Percentiles rank a stretch among this genome's conserved stretches.
Conservation (phyloP, 2,113 vertebrate genomes). For the western clawed frog (Xenopus tropicalis) region UCB_Xtro_10.0 CM004447.2:103831001-103831500, state of each 20-base stretch:
- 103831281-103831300: background rate
- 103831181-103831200: background rate
- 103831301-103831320: background rate
- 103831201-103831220: background rate
- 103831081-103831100: no score
- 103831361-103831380: slow-evolving; percentile 1
- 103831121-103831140: no score
- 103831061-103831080: background rate
- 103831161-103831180: background rate
- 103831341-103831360: background rate
- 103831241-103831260: background rate
- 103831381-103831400: slow-evolving; percentile 12
- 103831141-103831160: no score
- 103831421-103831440: background rate
- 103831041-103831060: slow-evolving; percentile 1
- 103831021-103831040: no score
- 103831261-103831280: background rate
- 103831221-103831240: background rate
- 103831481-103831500: slow-evolving; percentile 19
- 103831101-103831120: no score
- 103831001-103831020: no score
- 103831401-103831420: slow-evolving; percentile 16
- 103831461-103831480: slow-evolving; percentile 25
- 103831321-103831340: background rate
- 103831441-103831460: slow-evolving; percentile 16